A percentile compares a stretch with the other conserved stretches of the same genome.
Evolutionary conservation across 2,888 invertebrate genomes (phyloP).

Genomic region (Trissonchulus latispiculum): DNA sequence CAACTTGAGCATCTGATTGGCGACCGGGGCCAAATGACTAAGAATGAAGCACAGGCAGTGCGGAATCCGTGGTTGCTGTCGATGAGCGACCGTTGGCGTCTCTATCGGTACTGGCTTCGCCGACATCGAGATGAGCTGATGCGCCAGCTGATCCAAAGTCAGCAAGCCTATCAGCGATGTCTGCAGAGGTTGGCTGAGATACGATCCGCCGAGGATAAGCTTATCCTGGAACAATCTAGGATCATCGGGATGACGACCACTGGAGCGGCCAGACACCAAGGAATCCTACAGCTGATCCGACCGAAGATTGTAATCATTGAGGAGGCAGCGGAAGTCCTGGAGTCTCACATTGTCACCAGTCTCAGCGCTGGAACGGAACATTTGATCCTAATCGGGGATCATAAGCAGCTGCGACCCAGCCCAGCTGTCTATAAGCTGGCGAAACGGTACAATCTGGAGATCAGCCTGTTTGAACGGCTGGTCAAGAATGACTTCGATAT

Average conservation of each 20-base stretch:
- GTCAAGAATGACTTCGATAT: conserved; percentile 58
- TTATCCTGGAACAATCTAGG: conserved; percentile 22
- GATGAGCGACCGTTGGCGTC: conserved; percentile 46
- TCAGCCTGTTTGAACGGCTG: conserved; percentile 73
- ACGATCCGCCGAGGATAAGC: conserved; percentile 29
- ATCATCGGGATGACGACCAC: conserved; percentile 18
- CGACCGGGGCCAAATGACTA: too few species aligned
- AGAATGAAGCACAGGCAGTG: too few species aligned
- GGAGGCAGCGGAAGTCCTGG: conserved; percentile 78
- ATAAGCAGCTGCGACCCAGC: conserved; percentile 66
- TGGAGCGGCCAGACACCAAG: conserved; percentile 61
- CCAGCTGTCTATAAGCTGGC: conserved; percentile 61
- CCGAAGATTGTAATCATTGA: conserved; percentile 56
- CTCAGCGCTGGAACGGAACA: conserved; percentile 64
- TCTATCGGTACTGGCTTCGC: conserved; percentile 46
- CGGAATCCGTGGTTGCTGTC: conserved; percentile 36
- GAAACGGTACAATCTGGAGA: conserved; percentile 58
- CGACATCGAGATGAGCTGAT: not conserved
- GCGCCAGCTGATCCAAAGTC: not conserved
- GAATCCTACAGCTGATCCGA: conserved; percentile 52
- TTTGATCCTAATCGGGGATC: conserved; percentile 75
- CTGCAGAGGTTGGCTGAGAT: conserved; percentile 21
- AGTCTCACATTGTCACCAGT: conserved; percentile 69
- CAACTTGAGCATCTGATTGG: too few species aligned
- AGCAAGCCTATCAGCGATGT: not conserved